Evolutionary conservation across 2,888 invertebrate species (phyloP).

Genomic region (Electrophaes corylata): DNA sequence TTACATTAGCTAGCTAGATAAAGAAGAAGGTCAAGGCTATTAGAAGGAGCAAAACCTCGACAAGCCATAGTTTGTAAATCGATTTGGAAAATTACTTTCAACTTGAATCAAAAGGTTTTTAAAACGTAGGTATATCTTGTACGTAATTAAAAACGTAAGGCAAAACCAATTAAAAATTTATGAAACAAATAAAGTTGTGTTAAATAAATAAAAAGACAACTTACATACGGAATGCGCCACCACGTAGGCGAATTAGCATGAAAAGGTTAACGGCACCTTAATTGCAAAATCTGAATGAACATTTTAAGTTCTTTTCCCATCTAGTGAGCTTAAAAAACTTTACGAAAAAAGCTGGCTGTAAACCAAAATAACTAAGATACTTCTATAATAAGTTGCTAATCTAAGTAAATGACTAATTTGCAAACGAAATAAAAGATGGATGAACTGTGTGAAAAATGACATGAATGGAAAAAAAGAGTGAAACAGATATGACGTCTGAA

Average conservation of each 20-base stretch:
- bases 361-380: not conserved
- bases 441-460: too few species aligned
- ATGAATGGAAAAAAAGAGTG: too few species aligned
- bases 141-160: conserved; percentile 44
- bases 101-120: too few species aligned
- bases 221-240: conserved; percentile 53
- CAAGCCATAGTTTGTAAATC: too few species aligned
- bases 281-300: conserved; percentile 39
- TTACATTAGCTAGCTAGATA: too few species aligned
- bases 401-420: too few species aligned
- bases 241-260: conserved; percentile 49
- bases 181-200: not conserved
- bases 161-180: not conserved
- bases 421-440: too few species aligned
- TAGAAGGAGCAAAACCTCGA: too few species aligned
- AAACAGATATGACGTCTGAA: too few species aligned
- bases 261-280: conserved; percentile 48
- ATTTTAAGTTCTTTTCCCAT: conserved; percentile 19
- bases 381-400: too few species aligned
- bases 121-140: not conserved
- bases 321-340: conserved; percentile 6
- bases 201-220: conserved; percentile 34
- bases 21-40: too few species aligned
- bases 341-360: not conserved
- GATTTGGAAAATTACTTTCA: too few species aligned